Base-by-base conservation (phyloP, 2,888 invertebrate genomes). In the Ophion slaviceki region DNA sequence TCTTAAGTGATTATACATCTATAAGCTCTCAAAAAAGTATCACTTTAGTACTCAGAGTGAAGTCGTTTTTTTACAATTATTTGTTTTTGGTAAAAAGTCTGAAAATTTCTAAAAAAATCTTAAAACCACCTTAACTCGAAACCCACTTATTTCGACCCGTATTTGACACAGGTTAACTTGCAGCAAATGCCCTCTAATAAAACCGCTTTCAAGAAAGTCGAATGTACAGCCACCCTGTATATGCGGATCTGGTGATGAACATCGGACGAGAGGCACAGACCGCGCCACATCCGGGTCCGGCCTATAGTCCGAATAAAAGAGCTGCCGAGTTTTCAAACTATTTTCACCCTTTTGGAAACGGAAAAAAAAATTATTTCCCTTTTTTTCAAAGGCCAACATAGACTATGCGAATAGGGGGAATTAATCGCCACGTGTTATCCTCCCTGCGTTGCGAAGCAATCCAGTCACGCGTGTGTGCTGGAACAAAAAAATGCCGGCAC, bases 221-320 rank as follows among this genome's bases (percentile, higher is more conserved):
- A 32, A 32, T 4, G 2, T 32, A 0, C 32, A 32, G 32, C 32
- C 32, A 32, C 32, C 32, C 32, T 72, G 64, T 59, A 36, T 10
- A 57, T 47, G 57, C 47, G 47, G 53, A 78, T 32, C 66, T 36
- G 45, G 61, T 66, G 78, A 72, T 72, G 77, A 77, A 78, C 72
- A 76, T 72, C 71, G 66, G 67, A 74, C 78, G 72, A 72, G 78
- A 75, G 47, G 20, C 24, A n/a, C 3, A 66, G 57, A 20, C 32
- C 80, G 24, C 14, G 57, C 40, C 28, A 53, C 20, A 45, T 61
- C 47, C 64, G 66, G 57, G 40, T 40, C 40, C 40, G 40, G 40
- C 40, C 8, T 40, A 40, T 1, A 40, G 8, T 77, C 36, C 57
- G 7, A 57, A 14, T 3, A 17, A 7, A 57, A 61, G 24, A 61